A percentile compares a stretch with the other conserved stretches of the same genome.
These are phyloP conservation scores for Oscheius sp. DNA, from an alignment of 1,140 invertebrate species.

Conservation along the genomic window DNA sequence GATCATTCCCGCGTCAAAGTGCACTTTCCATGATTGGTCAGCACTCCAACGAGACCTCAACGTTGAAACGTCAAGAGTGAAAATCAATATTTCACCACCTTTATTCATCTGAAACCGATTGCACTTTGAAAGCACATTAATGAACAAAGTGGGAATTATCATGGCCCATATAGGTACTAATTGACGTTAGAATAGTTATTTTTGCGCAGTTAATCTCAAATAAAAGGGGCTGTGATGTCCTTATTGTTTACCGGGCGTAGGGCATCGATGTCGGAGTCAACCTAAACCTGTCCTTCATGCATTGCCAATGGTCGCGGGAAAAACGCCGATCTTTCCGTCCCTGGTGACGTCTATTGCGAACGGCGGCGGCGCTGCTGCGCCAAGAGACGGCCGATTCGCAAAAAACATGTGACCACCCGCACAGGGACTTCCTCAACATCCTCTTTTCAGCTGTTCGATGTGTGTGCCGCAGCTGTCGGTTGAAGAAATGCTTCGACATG, in stretches of 20 bases:
- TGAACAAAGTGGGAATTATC: no score
- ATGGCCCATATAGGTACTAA: no score
- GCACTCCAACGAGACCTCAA: no score
- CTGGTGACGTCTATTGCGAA: slow-evolving; percentile 2
- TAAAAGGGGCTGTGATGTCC: no score
- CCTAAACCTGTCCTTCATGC: slow-evolving; percentile 14
- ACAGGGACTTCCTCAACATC: not conserved
- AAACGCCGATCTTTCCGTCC: slow-evolving; percentile 15
- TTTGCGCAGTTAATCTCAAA: no score
- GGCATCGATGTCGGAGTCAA: no score
- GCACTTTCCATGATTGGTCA: not conserved
- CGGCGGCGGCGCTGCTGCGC: not conserved
- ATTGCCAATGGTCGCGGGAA: not conserved
- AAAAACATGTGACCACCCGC: slow-evolving; percentile 3
- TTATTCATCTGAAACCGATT: no score
- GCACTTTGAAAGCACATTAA: no score
- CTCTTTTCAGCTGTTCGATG: slow-evolving; percentile 39
- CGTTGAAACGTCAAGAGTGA: no score
- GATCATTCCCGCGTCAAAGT: not conserved
- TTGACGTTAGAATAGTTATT: no score
- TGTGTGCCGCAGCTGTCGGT: slow-evolving; percentile 34
- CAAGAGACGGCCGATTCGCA: slow-evolving; percentile 4
- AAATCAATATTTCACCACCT: no score
- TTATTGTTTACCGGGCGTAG: no score
- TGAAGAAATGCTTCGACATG: slow-evolving; percentile 42